Evolutionary conservation across 2,113 vertebrate species (phyloP), one percentile per base, ranked within the genome.

Genomic region (Entomyzon cyanotis): DNA sequence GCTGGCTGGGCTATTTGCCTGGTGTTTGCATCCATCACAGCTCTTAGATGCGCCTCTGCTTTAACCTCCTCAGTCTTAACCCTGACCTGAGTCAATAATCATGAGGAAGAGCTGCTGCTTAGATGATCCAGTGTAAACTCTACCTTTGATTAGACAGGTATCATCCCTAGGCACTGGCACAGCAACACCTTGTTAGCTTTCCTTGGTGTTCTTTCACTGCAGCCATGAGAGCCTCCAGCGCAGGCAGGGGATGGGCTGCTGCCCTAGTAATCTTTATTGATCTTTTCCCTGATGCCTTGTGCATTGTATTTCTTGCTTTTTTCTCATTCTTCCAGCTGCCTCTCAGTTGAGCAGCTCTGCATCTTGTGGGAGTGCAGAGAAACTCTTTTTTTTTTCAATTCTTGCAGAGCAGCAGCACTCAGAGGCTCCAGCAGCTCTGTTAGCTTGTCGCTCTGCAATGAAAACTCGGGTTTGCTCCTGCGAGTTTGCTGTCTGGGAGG

Each of bases 211-310:
- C 30, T 55, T 92, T 83, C 44, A 8, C 85, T 76, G 53, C 70
- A 86, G 39, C 76, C 50, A 18, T 44, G 35, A 87, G 92, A 91
- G 70, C 75, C 73, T 86, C 64, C 27, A 10, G 12, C 1, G 2
- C 1, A 1, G 86, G 80, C 78, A 76, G 80, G 90, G 74, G 85
- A 92, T 21, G 9, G 74, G 88, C 87, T 47, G 24, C 92, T 97
- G 93, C 93, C 93, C 93, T 87, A 33, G 5, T 97, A 93, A 97
- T 96, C 96, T 94, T 79, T 87, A 96, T 87, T 95, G 96, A 96
- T 94, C 92, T 96, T 85, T 86, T 71, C 60, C 73, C 79, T 52
- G 68, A 59, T 94, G 76, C 89, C 75, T 84, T 5, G 4, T 70
- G 60, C 91, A 68, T 94, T 94, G 81, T 93, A 46, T 93, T 94